A percentile compares a stretch with the other conserved stretches of the same genome.
phyloP scores from a whole-genome alignment of 2,888 invertebrate species.

The Nomada ruficornis region DNA sequence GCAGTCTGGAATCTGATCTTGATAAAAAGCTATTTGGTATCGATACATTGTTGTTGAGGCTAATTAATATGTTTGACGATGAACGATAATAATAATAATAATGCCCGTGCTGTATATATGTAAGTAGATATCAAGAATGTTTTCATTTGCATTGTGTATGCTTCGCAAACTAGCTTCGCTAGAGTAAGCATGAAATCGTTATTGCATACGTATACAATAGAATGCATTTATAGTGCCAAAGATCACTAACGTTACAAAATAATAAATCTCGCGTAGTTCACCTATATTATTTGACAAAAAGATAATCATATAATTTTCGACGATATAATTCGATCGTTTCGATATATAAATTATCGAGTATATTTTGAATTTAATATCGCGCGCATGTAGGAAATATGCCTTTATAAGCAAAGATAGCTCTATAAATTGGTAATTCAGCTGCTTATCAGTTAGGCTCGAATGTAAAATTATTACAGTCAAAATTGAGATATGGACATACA shows the following conservation, averaged over 20 bases:
- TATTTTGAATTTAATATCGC: neutral
- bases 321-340: neutral
- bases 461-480: neutral
- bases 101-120: neutral
- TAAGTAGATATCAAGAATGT: neutral
- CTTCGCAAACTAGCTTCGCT: neutral
- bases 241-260: conserved; percentile 6
- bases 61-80: neutral
- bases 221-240: conserved; percentile 3
- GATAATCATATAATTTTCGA: neutral
- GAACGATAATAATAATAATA: neutral
- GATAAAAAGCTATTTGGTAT: neutral
- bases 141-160: conserved; percentile 10
- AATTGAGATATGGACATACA: neutral
- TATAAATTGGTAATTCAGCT: neutral
- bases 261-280: neutral
- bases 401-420: neutral
- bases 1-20: conserved; percentile 22
- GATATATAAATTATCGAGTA: neutral
- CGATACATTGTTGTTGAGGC: conserved; percentile 6
- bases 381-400: neutral
- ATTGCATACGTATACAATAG: neutral
- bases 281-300: neutral
- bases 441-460: neutral
- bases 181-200: neutral